Percentiles rank a stretch among this genome's conserved stretches.
Evolutionary conservation across 2,113 vertebrate species (phyloP).

Genomic region (Ciconia boyciana): DNA sequence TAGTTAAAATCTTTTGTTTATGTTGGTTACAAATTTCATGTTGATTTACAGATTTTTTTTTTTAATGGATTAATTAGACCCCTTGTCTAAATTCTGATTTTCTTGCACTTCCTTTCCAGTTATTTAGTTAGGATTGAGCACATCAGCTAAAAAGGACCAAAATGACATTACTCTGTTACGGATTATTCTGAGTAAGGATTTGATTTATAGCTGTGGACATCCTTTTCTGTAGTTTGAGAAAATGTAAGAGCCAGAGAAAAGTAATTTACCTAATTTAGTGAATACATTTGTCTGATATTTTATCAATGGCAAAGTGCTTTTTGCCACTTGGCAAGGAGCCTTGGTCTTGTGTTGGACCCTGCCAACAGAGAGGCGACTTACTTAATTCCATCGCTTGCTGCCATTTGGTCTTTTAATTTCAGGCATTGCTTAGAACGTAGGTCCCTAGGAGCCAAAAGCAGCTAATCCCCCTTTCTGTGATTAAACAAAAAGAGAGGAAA

Average conservation of each 20-base stretch:
- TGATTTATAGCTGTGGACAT: slow-evolving; percentile 70
- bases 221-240: slow-evolving; percentile 63
- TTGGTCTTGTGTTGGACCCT: slow-evolving; percentile 32
- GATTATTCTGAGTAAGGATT: slow-evolving; percentile 44
- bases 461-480: slow-evolving; percentile 66
- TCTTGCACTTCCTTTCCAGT: slow-evolving; percentile 69
- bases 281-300: slow-evolving; percentile 73
- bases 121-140: slow-evolving; percentile 71
- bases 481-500: slow-evolving; percentile 70
- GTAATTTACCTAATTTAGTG: slow-evolving; percentile 73
- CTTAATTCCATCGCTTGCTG: slow-evolving; percentile 62
- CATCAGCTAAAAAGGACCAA: slow-evolving; percentile 68
- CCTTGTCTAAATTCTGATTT: slow-evolving; percentile 51
- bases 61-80: slow-evolving; percentile 52
- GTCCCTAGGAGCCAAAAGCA: slow-evolving; percentile 53
- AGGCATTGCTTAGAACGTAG: slow-evolving; percentile 31
- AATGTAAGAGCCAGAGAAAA: slow-evolving; percentile 67
- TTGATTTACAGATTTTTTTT: slow-evolving; percentile 38
- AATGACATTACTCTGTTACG: slow-evolving; percentile 62
- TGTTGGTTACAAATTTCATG: not conserved
- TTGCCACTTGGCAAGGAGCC: slow-evolving; percentile 69
- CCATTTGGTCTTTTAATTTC: slow-evolving; percentile 72
- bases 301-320: slow-evolving; percentile 74
- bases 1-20: not conserved
- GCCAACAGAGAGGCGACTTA: slow-evolving; percentile 36